Evolutionary conservation across 37 sponge, comb jelly and placozoan species (phyloP).

Genomic region (Hexactinellida sp.): DNA sequence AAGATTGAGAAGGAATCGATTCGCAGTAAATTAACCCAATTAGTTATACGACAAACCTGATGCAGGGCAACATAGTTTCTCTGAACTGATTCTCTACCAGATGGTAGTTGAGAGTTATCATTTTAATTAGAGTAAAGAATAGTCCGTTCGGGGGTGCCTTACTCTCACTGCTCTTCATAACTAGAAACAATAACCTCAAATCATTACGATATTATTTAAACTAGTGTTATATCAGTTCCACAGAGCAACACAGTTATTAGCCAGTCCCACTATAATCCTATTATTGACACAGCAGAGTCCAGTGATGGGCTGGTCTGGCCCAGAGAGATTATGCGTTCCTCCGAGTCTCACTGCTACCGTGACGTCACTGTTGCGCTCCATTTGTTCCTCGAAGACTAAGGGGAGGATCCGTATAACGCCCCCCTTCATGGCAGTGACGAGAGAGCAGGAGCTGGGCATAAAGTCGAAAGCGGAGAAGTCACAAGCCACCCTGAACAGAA

Average conservation of each 20-base stretch:
- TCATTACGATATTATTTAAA: not conserved
- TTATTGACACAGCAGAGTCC: not conserved
- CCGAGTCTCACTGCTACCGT: not conserved
- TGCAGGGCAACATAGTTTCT: slow-evolving; percentile 44
- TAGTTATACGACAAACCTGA: slow-evolving; percentile 30
- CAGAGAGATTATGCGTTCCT: not conserved
- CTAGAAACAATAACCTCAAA: slow-evolving; percentile 22
- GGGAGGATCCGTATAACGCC: not conserved
- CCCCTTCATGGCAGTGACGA: not conserved
- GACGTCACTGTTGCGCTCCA: not conserved
- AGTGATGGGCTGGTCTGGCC: slow-evolving; percentile 4
- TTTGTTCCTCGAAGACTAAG: not conserved
- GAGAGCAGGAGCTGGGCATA: not conserved
- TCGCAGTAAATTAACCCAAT: not conserved
- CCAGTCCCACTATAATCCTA: not conserved
- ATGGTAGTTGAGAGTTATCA: slow-evolving; percentile 47
- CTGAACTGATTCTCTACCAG: slow-evolving; percentile 69
- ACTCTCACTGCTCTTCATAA: slow-evolving; percentile 27
- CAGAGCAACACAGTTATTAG: not conserved
- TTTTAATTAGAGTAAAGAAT: slow-evolving; percentile 42
- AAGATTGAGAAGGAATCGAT: not conserved
- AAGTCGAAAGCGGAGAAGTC: slow-evolving; percentile 13
- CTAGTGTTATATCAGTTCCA: not conserved
- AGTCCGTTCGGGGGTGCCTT: slow-evolving; percentile 35
- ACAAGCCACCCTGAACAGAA: not conserved